phyloP scores from a whole-genome alignment of 2,888 invertebrate species.

The Sesamia inferens region DNA sequence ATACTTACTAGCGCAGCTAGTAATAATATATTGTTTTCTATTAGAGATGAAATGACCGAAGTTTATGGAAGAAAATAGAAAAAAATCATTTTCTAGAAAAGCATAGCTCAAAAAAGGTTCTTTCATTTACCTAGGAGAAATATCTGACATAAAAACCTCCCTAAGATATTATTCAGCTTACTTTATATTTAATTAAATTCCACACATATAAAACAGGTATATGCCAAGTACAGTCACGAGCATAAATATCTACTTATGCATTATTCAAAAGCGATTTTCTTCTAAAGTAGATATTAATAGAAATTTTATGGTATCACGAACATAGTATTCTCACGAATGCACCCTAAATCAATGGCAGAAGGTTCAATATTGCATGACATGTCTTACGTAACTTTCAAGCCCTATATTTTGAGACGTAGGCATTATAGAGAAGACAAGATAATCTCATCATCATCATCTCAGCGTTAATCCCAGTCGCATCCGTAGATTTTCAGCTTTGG shows the following conservation, averaged over 20 bases:
- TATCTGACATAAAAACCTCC: not conserved
- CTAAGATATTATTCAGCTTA: not conserved
- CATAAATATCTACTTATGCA: not conserved
- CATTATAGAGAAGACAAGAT: too few relatives aligned
- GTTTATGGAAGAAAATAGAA: too few relatives aligned
- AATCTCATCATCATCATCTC: too few relatives aligned
- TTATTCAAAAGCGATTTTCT: not conserved
- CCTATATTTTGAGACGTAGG: too few relatives aligned
- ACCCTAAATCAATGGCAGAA: too few relatives aligned
- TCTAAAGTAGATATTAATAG: not conserved
- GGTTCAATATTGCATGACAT: too few relatives aligned
- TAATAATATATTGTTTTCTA: too few relatives aligned
- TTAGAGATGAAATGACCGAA: not conserved
- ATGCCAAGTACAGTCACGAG: not conserved
- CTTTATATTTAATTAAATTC: conserved; percentile 12
- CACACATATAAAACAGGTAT: not conserved
- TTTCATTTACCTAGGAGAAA: not conserved
- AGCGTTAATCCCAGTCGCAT: too few relatives aligned
- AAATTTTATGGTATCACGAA: not conserved
- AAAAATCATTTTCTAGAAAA: not conserved
- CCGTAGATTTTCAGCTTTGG: too few relatives aligned
- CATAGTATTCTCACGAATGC: not conserved
- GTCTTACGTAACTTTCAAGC: too few relatives aligned
- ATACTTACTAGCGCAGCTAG: too few relatives aligned
- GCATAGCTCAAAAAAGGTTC: not conserved